Conservation (phyloP, 2,113 vertebrate species). For the Datnioides undecimradiatus region DNA sequence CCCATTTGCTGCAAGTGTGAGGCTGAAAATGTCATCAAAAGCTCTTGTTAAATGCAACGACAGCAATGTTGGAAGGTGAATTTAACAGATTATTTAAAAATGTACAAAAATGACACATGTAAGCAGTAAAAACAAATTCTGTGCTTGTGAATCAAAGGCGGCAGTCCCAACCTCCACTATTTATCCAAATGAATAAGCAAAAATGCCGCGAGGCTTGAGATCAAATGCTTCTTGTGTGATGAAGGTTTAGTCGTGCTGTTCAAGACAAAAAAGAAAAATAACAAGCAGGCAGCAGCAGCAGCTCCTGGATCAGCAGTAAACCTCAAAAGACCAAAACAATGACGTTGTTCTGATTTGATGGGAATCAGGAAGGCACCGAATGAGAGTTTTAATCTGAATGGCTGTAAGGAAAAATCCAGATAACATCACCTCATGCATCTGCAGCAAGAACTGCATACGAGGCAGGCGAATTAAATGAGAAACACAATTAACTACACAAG, state of each 20-base stretch:
- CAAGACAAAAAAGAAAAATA: no score
- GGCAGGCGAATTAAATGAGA: neutral
- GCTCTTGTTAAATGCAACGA: neutral
- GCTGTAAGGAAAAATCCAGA: neutral
- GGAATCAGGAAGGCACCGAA: slow-evolving; percentile 13
- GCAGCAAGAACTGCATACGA: neutral
- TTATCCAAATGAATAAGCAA: slow-evolving; percentile 35
- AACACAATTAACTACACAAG: no score
- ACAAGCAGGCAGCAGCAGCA: neutral
- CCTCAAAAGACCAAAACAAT: slow-evolving; percentile 28
- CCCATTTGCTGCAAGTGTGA: neutral
- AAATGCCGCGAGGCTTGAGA: neutral
- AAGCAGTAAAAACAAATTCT: neutral
- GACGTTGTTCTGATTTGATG: slow-evolving; percentile 10
- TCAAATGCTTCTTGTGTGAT: neutral
- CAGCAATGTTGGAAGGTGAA: neutral
- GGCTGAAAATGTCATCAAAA: no score
- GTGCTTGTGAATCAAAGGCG: neutral
- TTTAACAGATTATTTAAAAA: neutral
- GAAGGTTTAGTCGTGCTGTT: neutral
- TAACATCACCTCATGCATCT: slow-evolving; percentile 11
- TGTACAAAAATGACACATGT: no score
- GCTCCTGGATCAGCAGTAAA: slow-evolving; percentile 34
- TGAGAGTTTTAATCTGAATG: slow-evolving; percentile 27
- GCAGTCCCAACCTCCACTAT: slow-evolving; percentile 1